Evolutionary conservation across 2,113 vertebrate species (phyloP), one percentile per base, ranked within the genome.

Genomic region (Orthonyx spaldingii): DNA sequence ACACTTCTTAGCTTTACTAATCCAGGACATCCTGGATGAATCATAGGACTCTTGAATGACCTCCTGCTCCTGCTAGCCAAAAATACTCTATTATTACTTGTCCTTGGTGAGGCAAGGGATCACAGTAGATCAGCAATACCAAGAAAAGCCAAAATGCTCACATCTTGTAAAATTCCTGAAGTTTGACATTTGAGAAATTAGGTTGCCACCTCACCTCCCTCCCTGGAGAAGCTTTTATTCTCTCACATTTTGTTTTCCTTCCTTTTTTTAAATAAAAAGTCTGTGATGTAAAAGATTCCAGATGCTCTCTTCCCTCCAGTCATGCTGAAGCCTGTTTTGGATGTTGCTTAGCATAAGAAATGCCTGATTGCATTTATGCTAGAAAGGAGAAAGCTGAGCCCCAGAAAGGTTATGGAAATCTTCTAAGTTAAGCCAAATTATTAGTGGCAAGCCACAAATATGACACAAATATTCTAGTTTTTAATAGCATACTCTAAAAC

Each of bases 11-110:
- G 90, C 72, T 94, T 90, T 86, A 74, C 76, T 95, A 90, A 96
- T 96, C 71, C 92, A 95, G 88, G 86, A 96, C 86, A 89, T 93
- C 92, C 96, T 96, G 93, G 64, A 92, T 94, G 93, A 97, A 90
- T 97, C 96, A 96, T 13, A 84, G 60, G 86, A 63, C 79, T 84
- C 53, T 92, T 84, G 76, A 96, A 84, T 89, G 82, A 65, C 65
- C 95, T 96, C 11, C 41, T 77, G 46, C 89, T 85, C 46, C 53
- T 84, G 57, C 56, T 77, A 26, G 84, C 70, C 84, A 68, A 95
- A 95, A 92, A 72, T 85, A 84, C 20, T 82, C 24, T 44, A 30
- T 53, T 77, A 72, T 83, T 90, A 23, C 47, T 90, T 88, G 49
- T 37, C 90, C 33, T 56, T 68, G 50, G 12, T 71, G n/a, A 28